phyloP scores from a whole-genome alignment of 2,113 vertebrate genomes.

The Choloepus hoffmanni region DNA sequence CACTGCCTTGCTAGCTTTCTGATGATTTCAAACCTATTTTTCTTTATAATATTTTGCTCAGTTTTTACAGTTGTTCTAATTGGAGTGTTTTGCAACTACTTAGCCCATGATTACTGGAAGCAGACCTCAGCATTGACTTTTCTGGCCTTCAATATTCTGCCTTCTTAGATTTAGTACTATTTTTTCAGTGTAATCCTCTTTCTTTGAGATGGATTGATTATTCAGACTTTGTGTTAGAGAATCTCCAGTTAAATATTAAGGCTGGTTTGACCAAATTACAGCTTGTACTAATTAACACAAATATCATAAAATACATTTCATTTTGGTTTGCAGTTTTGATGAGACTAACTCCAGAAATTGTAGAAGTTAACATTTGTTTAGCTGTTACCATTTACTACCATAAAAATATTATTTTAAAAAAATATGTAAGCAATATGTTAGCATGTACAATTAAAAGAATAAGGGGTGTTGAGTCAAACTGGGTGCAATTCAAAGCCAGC shows the following conservation, averaged over 20 bases:
- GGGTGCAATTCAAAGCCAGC: not conserved
- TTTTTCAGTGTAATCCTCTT: not conserved
- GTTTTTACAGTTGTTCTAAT: not conserved
- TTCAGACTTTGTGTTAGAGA: not conserved
- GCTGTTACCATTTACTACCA: not conserved
- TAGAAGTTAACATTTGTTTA: not conserved
- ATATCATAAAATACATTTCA: not conserved
- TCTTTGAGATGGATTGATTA: not conserved
- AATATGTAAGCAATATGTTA: not conserved
- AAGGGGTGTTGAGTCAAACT: not conserved
- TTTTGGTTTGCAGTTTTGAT: not conserved
- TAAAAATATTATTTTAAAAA: not conserved
- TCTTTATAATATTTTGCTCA: not conserved
- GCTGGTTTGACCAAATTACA: not conserved
- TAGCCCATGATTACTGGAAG: not conserved
- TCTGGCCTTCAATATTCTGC: not conserved
- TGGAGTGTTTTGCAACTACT: not conserved
- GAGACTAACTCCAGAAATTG: not conserved
- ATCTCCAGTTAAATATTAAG: not conserved
- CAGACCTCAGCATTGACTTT: not conserved
- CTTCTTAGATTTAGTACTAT: not conserved
- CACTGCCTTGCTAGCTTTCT: not conserved
- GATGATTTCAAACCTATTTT: not conserved
- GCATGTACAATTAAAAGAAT: not conserved
- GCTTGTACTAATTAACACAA: not conserved